Evolutionary conservation across 2,888 invertebrate genomes (phyloP).

Genomic region (Erpobdella octoculata): DNA sequence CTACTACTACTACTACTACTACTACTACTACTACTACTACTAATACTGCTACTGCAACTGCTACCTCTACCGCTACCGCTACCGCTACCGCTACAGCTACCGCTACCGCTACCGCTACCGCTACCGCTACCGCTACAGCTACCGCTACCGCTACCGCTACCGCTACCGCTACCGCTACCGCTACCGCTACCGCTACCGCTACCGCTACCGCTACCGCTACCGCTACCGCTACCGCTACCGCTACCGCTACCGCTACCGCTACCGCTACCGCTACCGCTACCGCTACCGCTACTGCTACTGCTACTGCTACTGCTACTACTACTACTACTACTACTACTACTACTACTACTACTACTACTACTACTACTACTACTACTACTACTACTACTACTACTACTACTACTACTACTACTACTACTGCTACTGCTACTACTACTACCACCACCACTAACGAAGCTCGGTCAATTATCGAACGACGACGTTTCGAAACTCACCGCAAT

Average conservation of each 20-base stretch:
- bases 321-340: constrained; percentile 23
- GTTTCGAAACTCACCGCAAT: too few species aligned
- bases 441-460: neutral
- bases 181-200: neutral
- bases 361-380: constrained; percentile 12
- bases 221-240: too few species aligned
- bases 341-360: constrained; percentile 13
- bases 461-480: too few species aligned
- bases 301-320: constrained; percentile 20
- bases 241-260: too few species aligned
- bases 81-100: too few species aligned
- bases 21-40: too few species aligned
- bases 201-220: neutral
- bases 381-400: constrained; percentile 22
- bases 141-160: neutral
- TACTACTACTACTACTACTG: constrained; percentile 19
- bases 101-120: too few species aligned
- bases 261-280: neutral
- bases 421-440: constrained; percentile 17
- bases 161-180: neutral
- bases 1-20: constrained; percentile 20
- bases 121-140: too few species aligned
- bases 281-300: constrained; percentile 3
- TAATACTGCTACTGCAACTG: too few species aligned
- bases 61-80: too few species aligned